These are phyloP conservation scores for Argyresthia albistria DNA, from an alignment of 2,888 invertebrate species.

Conservation along the genomic window DNA sequence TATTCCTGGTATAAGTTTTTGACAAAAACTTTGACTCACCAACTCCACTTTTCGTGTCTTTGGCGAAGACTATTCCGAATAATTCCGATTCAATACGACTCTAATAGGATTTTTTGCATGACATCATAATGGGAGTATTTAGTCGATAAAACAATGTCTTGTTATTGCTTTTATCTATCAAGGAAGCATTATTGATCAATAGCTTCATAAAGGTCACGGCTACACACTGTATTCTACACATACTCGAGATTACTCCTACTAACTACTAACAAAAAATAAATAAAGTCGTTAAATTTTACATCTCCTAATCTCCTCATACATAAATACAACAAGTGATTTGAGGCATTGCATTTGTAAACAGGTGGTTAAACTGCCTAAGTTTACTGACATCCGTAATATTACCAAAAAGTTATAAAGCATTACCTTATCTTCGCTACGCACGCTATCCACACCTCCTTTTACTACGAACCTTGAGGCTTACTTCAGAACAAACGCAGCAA, in stretches of 20 bases:
- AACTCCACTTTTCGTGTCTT: neutral
- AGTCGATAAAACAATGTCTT: no score
- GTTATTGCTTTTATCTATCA: conserved; percentile 5
- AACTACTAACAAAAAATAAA: neutral
- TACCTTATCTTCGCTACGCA: no score
- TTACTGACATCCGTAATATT: conserved; percentile 51
- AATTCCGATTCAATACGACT: no score
- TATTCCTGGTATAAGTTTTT: conserved; percentile 12
- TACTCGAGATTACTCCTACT: neutral
- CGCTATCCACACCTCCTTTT: neutral
- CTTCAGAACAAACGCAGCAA: neutral
- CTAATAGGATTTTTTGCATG: neutral
- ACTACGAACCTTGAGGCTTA: neutral
- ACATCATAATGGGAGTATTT: neutral
- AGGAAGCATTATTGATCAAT: conserved; percentile 11
- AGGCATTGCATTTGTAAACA: conserved; percentile 53
- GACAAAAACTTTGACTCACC: conserved; percentile 3
- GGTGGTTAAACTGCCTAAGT: conserved; percentile 46
- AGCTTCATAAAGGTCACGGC: neutral
- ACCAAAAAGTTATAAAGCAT: conserved; percentile 9
- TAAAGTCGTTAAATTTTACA: conserved; percentile 16
- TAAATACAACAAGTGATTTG: conserved; percentile 14
- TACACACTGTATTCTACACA: neutral
- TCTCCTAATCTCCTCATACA: conserved; percentile 49
- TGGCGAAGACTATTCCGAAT: neutral